phyloP scores from a whole-genome alignment of 2,797 vertebrate genomes.

The Periparus ater region DNA sequence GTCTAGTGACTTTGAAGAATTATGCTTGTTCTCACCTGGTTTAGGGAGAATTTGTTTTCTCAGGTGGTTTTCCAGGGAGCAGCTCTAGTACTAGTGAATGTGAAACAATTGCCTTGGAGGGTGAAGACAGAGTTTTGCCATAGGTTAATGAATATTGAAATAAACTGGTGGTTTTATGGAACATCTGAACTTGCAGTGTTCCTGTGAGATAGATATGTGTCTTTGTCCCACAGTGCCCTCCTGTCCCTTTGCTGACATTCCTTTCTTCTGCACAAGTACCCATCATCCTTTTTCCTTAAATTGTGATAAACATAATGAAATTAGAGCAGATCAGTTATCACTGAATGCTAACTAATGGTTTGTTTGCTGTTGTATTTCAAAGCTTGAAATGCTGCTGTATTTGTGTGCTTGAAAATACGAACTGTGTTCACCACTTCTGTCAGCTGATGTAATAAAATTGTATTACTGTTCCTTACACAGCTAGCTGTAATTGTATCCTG shows the following conservation, averaged over 20 bases:
- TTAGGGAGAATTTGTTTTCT: neutral
- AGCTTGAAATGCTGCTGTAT: too few relatives aligned
- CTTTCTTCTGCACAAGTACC: neutral
- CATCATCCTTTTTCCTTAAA: neutral
- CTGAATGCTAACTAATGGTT: neutral
- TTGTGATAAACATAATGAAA: neutral
- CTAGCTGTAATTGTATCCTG: neutral
- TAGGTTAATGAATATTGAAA: neutral
- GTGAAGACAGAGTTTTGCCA: neutral
- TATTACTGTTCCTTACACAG: neutral
- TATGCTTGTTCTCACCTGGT: neutral
- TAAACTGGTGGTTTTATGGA: neutral
- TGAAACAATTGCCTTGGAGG: neutral
- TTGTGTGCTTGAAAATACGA: neutral
- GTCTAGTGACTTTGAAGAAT: neutral
- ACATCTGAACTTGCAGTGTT: neutral
- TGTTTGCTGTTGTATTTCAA: neutral
- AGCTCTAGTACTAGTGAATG: neutral
- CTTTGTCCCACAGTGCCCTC: neutral
- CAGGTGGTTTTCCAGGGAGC: neutral
- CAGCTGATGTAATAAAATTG: neutral
- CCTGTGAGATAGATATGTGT: rapidly evolving
- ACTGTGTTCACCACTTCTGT: neutral
- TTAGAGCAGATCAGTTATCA: neutral
- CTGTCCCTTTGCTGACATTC: neutral